Base-by-base conservation (phyloP, 1,140 invertebrate species). In the Neuroterus valhalla region DNA sequence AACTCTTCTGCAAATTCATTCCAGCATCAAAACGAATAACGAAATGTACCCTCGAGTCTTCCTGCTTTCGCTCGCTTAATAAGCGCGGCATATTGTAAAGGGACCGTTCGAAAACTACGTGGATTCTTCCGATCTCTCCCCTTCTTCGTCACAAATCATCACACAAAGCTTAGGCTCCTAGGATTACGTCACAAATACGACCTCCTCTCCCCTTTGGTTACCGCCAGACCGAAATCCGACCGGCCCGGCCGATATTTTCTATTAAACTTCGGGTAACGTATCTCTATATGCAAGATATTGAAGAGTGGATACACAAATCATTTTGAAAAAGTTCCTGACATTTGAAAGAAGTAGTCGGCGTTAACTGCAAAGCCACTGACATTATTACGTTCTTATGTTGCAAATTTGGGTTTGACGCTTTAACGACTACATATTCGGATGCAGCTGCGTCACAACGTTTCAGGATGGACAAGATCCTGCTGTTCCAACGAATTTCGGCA, bases 401-500 rank as follows among this genome's bases (percentile, higher is more conserved):
- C 23, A 26, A 14, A 38, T 38, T 38, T 50, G 55, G 31, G n/a
- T 12, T 15, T 62, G 55, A 62, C 26, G 31, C 12, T 62, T 62
- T 62, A 15, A 62, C 26, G 55, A 62, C 31, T 14, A n/a, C 26
- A 15, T 26, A 62, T 38, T 48, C 10, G 46, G 55, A 31, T 62
- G 19, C 50, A 48, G 46, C 43, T 50, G 70, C 46, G 48, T 69
- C 70, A 66, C 26, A 70, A 52, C 67, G 66, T 72, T 23, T 68
- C 55, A 55, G 44, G 62, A 66, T 75, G 70, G 74, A 70, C 75
- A 77, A 77, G 78, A 75, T 72, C 75, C 73, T 71, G 73, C 76
- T 77, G 76, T 79, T 75, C 68, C 75, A 52, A 69, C 72, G 70
- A 79, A 79, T 77, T 77, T 79, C 70, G 78, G 48, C 75, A 77